phyloP scores from a whole-genome alignment of 2,113 vertebrate species.

The Gymnocephalus cernua region DNA sequence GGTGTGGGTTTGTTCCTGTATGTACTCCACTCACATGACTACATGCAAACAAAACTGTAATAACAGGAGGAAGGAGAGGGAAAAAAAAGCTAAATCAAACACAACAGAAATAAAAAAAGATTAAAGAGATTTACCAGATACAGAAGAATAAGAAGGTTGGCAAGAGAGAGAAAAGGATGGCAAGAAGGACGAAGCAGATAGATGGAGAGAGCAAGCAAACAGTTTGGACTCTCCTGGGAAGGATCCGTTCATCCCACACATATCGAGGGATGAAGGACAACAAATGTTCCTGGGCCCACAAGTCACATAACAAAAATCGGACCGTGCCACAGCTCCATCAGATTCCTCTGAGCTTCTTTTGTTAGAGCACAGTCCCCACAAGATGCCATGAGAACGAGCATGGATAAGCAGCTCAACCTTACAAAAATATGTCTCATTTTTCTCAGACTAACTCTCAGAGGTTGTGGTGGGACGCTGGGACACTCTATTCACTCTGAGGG shows the following conservation, averaged over 20 bases:
- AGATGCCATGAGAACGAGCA: conserved; percentile 31
- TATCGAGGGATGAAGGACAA: conserved; percentile 70
- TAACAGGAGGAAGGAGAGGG: conserved; percentile 44
- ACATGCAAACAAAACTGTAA: conserved; percentile 44
- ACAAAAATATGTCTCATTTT: conserved; percentile 51
- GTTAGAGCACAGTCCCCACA: conserved; percentile 58
- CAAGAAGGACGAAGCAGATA: conserved; percentile 42
- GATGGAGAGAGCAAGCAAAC: conserved; percentile 58
- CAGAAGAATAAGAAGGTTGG: conserved; percentile 47
- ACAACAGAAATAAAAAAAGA: conserved; percentile 52
- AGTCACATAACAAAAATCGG: conserved; percentile 67
- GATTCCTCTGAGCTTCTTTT: conserved; percentile 63
- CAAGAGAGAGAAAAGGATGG: conserved; percentile 21
- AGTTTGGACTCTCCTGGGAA: conserved; percentile 67
- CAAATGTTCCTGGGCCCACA: conserved; percentile 75
- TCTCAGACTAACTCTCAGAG: conserved; percentile 7
- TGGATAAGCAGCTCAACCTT: conserved; percentile 59
- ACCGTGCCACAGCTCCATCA: conserved; percentile 50
- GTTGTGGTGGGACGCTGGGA: conserved; percentile 6
- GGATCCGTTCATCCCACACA: conserved; percentile 71
- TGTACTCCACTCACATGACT: conserved; percentile 22
- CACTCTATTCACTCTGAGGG: neutral
- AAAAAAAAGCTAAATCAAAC: conserved; percentile 38
- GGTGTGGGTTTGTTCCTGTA: conserved; percentile 43
- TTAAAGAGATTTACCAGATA: conserved; percentile 48